Evolutionary conservation across 2,888 invertebrate species (phyloP).

Genomic region (Drosophila anceps): DNA sequence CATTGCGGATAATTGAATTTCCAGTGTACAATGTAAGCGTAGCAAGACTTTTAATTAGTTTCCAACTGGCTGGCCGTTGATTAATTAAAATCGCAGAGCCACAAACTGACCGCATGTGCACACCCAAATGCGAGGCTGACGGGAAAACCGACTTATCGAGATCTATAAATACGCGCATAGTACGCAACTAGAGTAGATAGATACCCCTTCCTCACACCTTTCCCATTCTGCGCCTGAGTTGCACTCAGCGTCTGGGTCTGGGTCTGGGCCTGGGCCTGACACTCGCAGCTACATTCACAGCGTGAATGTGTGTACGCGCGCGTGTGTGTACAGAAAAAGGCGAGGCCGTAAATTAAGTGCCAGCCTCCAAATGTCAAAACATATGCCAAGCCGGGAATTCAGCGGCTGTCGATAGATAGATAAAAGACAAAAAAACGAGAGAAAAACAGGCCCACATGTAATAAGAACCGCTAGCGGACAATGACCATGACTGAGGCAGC

Average conservation of each 20-base stretch:
- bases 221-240: not conserved
- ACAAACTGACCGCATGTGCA: slow-evolving; percentile 15
- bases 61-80: slow-evolving; percentile 44
- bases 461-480: slow-evolving; percentile 58
- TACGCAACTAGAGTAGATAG: slow-evolving; percentile 15
- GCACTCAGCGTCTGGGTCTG: slow-evolving; percentile 23
- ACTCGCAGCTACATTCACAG: slow-evolving; percentile 1
- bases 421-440: not conserved
- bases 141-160: slow-evolving; percentile 12
- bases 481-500: slow-evolving; percentile 94
- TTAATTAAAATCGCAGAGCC: slow-evolving; percentile 63
- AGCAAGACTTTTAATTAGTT: slow-evolving; percentile 64
- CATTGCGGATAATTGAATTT: slow-evolving; percentile 61
- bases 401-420: slow-evolving; percentile 27
- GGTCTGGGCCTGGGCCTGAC: slow-evolving; percentile 40
- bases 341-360: slow-evolving; percentile 67
- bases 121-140: slow-evolving; percentile 22
- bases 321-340: slow-evolving; percentile 31
- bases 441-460: slow-evolving; percentile 29
- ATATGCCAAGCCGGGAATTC: slow-evolving; percentile 59
- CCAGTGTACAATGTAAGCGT: slow-evolving; percentile 25
- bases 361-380: slow-evolving; percentile 73
- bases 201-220: not conserved
- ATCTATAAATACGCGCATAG: slow-evolving; percentile 27
- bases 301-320: not conserved